Base-by-base conservation (phyloP, 2,888 invertebrate species). In the Cerastis rubricosa region DNA sequence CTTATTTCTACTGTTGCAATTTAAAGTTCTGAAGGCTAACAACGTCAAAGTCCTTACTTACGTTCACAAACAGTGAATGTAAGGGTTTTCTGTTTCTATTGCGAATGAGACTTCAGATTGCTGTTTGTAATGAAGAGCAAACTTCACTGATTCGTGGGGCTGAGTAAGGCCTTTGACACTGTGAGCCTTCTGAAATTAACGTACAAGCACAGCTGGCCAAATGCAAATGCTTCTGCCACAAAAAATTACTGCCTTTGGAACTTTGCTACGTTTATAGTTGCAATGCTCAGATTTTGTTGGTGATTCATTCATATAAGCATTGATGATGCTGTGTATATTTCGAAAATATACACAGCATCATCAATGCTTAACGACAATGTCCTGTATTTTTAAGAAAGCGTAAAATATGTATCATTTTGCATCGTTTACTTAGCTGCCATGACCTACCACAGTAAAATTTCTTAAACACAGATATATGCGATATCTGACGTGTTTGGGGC, bases 111-210 rank as follows among this genome's bases (percentile, higher is more conserved):
- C 8, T 22, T 12, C 49, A 25, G 2, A 57, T 29, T 71, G 29
- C 7, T 49, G 4, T n/a, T 17, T 14, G 40, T 17, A 43, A 9
- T 22, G 6, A 40, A 40, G 22, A 74, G 14, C 61, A 29, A 12
- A 29, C 11, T 35, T 45, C 22, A 64, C 64, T 54, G 11, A 64
- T 54, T 35, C 29, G 14, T 35, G 49, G 59, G 43, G 14, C 19
- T 73, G n/a, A 72, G 35, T 25, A 47, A 73, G 17, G 47, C 57
- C 6, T 72, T 47, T 73, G 57, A 35, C 14, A 59, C n/a, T 35
- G 54, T 40, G 25, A 49, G 17, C 22, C 22, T 74, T 47, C 43
- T 49, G 6, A 51, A 17, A 0, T 17, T 59, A 17, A 59, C 25
- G 25, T 59, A 59, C 25, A 29, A 57, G 51, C 54, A 11, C 25